Evolutionary conservation across 2,888 invertebrate species (phyloP).

Genomic region (Mycalesis mineus): DNA sequence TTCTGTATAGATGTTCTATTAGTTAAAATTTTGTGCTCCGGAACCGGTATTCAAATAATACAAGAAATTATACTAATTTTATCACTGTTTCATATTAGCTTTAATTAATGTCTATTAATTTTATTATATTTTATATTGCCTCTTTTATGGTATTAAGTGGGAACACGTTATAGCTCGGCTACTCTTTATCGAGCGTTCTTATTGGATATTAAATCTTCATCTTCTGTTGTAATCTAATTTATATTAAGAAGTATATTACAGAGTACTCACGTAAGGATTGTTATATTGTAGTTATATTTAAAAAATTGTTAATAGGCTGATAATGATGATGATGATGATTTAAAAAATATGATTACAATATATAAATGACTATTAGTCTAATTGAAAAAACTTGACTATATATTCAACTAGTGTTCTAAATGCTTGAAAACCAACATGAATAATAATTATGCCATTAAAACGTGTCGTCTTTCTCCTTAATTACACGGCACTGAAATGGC

Average conservation of each 20-base stretch:
- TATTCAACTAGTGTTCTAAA: neutral
- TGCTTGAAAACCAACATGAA: neutral
- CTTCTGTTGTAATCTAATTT: too few species aligned
- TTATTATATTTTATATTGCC: conserved; percentile 1
- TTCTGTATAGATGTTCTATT: neutral
- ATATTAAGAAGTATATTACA: too few species aligned
- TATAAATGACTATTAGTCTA: too few species aligned
- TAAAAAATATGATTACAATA: too few species aligned
- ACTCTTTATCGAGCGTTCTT: neutral
- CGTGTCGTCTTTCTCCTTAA: conserved; percentile 16
- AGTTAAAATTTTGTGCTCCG: neutral
- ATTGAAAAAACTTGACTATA: too few species aligned
- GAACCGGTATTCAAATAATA: conserved; percentile 6
- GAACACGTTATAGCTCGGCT: neutral
- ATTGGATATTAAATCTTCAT: neutral
- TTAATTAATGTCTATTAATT: conserved; percentile 15
- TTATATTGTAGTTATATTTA: too few species aligned
- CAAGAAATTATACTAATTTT: conserved; percentile 5
- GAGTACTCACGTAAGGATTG: too few species aligned
- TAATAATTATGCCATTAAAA: conserved; percentile 17
- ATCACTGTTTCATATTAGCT: conserved; percentile 8
- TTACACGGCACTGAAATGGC: conserved; percentile 22
- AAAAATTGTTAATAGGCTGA: too few species aligned
- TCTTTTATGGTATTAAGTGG: neutral
- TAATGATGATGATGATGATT: too few species aligned